Evolutionary conservation across 2,888 invertebrate species (phyloP).

Genomic region (Fragum whitleyi): DNA sequence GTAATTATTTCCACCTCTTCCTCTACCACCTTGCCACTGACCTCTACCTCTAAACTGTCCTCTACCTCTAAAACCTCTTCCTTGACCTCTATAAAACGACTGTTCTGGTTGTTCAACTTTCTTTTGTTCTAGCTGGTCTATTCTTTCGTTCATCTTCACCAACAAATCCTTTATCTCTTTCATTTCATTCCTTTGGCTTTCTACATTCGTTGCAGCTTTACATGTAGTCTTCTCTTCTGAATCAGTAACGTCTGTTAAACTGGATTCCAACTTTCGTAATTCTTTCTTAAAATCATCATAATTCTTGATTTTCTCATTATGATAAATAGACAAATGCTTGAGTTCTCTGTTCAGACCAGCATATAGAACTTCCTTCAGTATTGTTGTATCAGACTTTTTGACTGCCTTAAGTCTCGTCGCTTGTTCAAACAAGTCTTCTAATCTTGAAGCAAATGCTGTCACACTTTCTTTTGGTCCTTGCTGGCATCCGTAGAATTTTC

Average conservation of each 20-base stretch:
- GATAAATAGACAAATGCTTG: constrained; percentile 6
- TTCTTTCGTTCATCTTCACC: constrained; percentile 11
- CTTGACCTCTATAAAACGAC: neutral
- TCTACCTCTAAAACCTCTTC: neutral
- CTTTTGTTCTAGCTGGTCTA: constrained; percentile 12
- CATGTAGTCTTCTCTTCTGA: neutral
- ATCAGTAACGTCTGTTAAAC: neutral
- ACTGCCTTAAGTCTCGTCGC: neutral
- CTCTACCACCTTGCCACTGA: neutral
- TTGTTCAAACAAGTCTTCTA: neutral
- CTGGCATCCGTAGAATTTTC: too few relatives aligned
- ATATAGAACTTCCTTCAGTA: constrained; percentile 27
- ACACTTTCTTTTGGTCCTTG: neutral
- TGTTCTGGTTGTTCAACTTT: neutral
- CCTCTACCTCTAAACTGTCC: neutral
- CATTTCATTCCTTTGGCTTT: neutral
- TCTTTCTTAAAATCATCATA: too few relatives aligned
- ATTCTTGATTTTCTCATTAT: constrained; percentile 7
- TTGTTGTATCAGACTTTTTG: neutral
- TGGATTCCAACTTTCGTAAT: constrained; percentile 10
- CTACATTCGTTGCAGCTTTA: constrained; percentile 11
- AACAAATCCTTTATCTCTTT: constrained; percentile 12
- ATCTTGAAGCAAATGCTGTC: neutral
- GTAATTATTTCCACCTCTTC: too few relatives aligned
- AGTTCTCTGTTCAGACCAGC: constrained; percentile 16